These are phyloP conservation scores for Odontophorus gujanensis DNA, from an alignment of 2,113 vertebrate genomes.

Conservation along the genomic window DNA sequence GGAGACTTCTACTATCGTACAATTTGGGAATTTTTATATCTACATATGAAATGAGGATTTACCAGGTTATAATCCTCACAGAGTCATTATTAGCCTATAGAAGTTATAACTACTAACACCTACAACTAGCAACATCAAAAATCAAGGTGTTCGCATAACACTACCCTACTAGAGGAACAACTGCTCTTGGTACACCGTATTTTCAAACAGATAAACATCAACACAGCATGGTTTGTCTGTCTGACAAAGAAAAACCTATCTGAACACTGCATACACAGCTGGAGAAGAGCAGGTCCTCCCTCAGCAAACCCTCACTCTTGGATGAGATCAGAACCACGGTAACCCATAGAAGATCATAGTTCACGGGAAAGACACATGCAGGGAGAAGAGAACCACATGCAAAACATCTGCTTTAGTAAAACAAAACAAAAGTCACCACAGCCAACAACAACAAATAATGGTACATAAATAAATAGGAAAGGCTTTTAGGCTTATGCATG, in stretches of 20 bases:
- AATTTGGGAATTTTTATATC: not conserved
- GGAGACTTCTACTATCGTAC: not conserved
- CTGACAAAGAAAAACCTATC: slow-evolving; percentile 3
- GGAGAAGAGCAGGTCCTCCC: not conserved
- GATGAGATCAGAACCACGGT: not conserved
- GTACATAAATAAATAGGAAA: not conserved
- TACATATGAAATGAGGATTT: not conserved
- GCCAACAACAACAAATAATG: not conserved
- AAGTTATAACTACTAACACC: not conserved
- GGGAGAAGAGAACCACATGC: not conserved
- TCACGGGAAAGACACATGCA: not conserved
- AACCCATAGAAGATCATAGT: not conserved
- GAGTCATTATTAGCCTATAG: not conserved
- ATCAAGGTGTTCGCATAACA: not conserved
- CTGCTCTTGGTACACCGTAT: not conserved
- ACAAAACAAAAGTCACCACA: not conserved
- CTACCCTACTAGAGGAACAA: not conserved
- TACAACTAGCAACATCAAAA: not conserved
- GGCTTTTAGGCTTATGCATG: slow-evolving; percentile 1
- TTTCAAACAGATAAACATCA: not conserved
- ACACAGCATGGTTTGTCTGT: not conserved
- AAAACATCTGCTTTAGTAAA: not conserved
- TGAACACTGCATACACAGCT: not conserved
- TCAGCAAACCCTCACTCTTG: not conserved
- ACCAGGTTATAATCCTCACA: not conserved